A percentile compares a stretch with the other conserved stretches of the same genome.
Evolutionary conservation across 2,797 vertebrate genomes (phyloP).

Genomic region (Halcyon badia): DNA sequence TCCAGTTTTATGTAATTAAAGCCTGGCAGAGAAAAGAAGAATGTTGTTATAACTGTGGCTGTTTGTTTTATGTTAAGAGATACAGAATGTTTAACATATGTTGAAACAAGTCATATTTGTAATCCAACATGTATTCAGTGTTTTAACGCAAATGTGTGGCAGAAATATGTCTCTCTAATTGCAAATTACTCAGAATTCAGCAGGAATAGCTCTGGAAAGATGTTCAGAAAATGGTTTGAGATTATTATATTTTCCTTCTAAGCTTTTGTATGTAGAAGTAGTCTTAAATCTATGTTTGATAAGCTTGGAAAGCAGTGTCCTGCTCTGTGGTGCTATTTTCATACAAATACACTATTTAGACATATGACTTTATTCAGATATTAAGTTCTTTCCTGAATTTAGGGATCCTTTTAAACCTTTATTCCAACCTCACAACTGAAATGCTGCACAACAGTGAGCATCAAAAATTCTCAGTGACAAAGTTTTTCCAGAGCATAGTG

Average conservation of each 20-base stretch:
- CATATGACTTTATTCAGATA: neutral
- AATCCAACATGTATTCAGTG: neutral
- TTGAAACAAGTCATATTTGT: slow-evolving; percentile 23
- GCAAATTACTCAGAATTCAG: neutral
- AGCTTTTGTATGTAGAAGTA: neutral
- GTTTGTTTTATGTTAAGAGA: slow-evolving; percentile 14
- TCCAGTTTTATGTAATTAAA: slow-evolving; percentile 1
- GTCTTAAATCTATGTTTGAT: neutral
- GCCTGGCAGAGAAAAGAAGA: neutral
- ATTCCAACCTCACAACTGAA: neutral
- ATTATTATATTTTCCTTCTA: neutral
- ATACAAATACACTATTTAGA: neutral
- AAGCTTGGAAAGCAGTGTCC: neutral
- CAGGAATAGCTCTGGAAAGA: neutral
- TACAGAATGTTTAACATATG: neutral
- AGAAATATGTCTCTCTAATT: slow-evolving; percentile 17
- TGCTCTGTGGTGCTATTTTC: neutral
- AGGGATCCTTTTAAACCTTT: neutral
- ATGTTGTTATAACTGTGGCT: neutral
- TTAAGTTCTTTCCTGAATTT: neutral
- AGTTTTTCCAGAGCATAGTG: neutral
- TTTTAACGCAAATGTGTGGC: neutral
- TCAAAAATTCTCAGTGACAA: neutral
- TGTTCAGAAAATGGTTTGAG: neutral
- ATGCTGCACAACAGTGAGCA: neutral